Evolutionary conservation across 1,140 invertebrate genomes (phyloP).

Genomic region (Ylistrum balloti): DNA sequence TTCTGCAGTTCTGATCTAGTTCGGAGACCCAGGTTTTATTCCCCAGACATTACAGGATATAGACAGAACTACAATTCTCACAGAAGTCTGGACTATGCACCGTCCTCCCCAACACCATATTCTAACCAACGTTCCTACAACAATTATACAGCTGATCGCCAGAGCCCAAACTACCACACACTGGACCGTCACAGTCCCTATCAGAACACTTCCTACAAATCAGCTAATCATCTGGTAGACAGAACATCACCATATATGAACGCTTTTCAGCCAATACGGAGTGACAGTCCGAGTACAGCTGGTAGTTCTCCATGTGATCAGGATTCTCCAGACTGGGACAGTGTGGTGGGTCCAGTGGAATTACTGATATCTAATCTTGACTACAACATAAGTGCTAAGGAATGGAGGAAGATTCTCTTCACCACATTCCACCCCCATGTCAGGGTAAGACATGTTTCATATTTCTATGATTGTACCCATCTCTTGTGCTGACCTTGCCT

Average conservation of each 20-base stretch:
- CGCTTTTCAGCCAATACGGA: conserved; percentile 1
- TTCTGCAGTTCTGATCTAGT: conserved; percentile 40
- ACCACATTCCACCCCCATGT: conserved; percentile 88
- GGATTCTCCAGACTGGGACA: conserved; percentile 56
- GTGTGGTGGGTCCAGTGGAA: conserved; percentile 83
- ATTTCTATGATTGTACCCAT: too few species aligned
- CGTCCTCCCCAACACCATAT: background rate
- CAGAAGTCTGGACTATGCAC: background rate
- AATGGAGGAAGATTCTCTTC: conserved; percentile 88
- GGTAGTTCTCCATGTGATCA: conserved; percentile 49
- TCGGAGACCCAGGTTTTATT: conserved; percentile 17
- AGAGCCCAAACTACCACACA: background rate
- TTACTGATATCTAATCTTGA: conserved; percentile 90
- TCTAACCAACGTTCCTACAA: background rate
- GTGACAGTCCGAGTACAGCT: conserved; percentile 41
- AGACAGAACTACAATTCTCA: conserved; percentile 36
- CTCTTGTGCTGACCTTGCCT: too few species aligned
- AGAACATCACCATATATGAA: background rate
- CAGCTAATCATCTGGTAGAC: background rate
- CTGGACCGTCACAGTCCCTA: background rate
- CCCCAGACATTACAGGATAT: background rate
- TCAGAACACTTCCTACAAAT: background rate
- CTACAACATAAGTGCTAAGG: conserved; percentile 88
- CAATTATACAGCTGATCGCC: conserved; percentile 19
- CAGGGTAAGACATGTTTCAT: conserved; percentile 86